Evolutionary conservation across 1,140 invertebrate species (phyloP), one percentile per base, ranked within the genome.

Genomic region (Magallana gigas): DNA sequence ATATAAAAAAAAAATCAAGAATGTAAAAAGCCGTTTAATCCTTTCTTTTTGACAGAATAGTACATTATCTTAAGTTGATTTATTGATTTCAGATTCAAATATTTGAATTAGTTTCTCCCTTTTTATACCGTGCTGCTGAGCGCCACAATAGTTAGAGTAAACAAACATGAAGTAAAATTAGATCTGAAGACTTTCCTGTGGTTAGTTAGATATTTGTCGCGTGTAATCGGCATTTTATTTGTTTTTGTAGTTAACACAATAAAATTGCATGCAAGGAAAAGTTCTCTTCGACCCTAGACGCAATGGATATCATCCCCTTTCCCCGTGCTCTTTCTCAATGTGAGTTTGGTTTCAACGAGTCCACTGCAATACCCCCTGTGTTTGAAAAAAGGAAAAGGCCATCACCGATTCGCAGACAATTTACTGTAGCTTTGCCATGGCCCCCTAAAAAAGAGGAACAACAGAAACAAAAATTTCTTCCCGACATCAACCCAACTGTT

Each of bases 31-130:
- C 36, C 36, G 36, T 48, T 48, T 76, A 29, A 11, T 29, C 68
- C 23, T 76, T 12, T n/a, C 60, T 76, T 76, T 12, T 36, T 76
- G 36, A 9, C 14, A 14, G 16, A 48, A 29, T 29, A 11, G 68
- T 76, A 76, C 23, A 76, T 23, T 76, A 76, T 29, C 23, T 76
- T 76, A 36, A 76, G 9, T 3, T 76, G 12, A 62, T 62, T 62
- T 62, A 76, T 76, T 29, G 68, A 76, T 76, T 76, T 18, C 68
- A 76, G 36, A 29, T 29, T 76, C 68, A 76, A 76, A 76, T 76
- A 76, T 76, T 76, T 29, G 23, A 76, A 29, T 76, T 76, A 12
- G 16, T 76, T 23, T 76, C 23, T 48, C 36, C 36, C 68, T 12
- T 76, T 48, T 48, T 76, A 76, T 29, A 29, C 23, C 14, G 8